phyloP scores from a whole-genome alignment of 2,888 invertebrate genomes.

The Apamea sordens region DNA sequence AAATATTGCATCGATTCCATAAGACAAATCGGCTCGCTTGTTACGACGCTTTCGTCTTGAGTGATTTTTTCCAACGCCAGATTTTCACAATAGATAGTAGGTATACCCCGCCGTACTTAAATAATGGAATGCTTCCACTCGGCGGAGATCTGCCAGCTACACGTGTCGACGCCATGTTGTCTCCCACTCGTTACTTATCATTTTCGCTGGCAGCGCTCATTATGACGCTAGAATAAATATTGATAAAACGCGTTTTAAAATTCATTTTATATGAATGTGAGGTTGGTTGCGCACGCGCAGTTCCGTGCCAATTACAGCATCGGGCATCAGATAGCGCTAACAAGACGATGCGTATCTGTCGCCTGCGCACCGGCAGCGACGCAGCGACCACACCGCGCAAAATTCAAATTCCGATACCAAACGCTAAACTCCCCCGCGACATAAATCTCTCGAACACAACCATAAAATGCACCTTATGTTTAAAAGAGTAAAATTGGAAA shows the following conservation, averaged over 20 bases:
- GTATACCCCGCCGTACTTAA: neutral
- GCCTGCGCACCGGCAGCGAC: constrained; percentile 65
- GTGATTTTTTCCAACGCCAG: neutral
- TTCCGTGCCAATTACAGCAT: constrained; percentile 88
- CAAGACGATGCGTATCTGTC: constrained; percentile 88
- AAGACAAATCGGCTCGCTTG: constrained; percentile 35
- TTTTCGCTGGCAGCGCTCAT: constrained; percentile 56
- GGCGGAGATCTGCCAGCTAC: neutral
- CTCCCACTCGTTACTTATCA: constrained; percentile 42
- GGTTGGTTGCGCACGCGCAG: constrained; percentile 75
- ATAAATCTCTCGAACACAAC: constrained; percentile 72
- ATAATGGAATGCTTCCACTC: neutral
- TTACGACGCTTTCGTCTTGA: neutral
- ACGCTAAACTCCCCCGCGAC: constrained; percentile 80
- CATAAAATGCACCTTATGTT: constrained; percentile 53
- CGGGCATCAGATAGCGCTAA: constrained; percentile 89
- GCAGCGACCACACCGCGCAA: constrained; percentile 67
- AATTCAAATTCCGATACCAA: constrained; percentile 86
- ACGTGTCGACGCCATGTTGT: constrained; percentile 20
- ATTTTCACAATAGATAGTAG: neutral
- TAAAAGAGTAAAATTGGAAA: constrained; percentile 59
- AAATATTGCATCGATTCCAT: constrained; percentile 39
- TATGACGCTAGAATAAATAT: constrained; percentile 70
- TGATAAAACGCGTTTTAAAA: constrained; percentile 74
- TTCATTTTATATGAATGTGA: constrained; percentile 72